Evolutionary conservation across 2,113 vertebrate genomes (phyloP), one percentile per base, ranked within the genome.

Genomic region (Macrotus californicus): DNA sequence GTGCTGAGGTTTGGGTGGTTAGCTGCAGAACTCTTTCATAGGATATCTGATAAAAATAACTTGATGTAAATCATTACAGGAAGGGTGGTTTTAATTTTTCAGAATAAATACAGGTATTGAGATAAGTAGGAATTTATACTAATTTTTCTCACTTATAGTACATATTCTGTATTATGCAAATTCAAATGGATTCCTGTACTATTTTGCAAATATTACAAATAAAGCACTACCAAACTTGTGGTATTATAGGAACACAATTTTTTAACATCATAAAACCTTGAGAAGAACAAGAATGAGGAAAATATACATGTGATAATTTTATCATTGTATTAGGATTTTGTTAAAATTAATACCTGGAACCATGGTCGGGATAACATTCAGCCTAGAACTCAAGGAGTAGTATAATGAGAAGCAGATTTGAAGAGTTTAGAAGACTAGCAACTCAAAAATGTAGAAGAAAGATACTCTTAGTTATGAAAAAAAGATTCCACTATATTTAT

Each of bases 331-430:
- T 95, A 80, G 34, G 56, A 59, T 75, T 95, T 95, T 95, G 15
- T 93, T 94, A 82, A 94, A 91, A 83, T 67, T 86, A 88, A 69
- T 84, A 94, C 22, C 29, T 86, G 85, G 88, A 79, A 41, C 77
- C 22, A 56, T 69, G 67, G 54, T 90, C 70, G 18, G 15, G 29
- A 36, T 94, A 80, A 72, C 26, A 77, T 86, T 94, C 85, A 82
- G 66, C 61, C 29, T 83, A 76, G 39, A 69, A 70, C 52, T 89
- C 43, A 76, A 86, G 69, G 11, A 77, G 31, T 52, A 80, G 34
- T 89, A 21, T 21, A 73, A 70, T 70, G 48, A 80, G 31, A 94
- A 84, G 39, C 8, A 91, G 18, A 87, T 39, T 64, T 89, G 66
- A 96, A 81, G 46, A 95, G 73, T n/a, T 81, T 64, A 39, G 29